These are phyloP conservation scores for Athene noctua DNA, from an alignment of 2,113 vertebrate genomes.

Conservation along the genomic window DNA sequence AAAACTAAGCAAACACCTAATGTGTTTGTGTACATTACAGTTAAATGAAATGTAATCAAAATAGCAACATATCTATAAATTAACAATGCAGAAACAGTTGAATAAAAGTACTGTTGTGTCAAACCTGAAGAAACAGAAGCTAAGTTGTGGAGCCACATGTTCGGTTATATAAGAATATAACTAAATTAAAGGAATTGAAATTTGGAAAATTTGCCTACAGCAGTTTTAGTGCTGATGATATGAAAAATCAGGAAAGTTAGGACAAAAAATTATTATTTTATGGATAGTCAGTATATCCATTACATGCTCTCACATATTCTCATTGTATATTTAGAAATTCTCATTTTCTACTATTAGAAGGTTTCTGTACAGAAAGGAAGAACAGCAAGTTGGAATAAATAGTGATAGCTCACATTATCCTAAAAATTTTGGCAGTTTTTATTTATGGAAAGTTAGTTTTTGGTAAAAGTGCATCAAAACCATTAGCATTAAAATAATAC, in stretches of 20 bases:
- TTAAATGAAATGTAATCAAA: neutral
- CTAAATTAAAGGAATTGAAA: neutral
- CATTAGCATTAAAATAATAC: neutral
- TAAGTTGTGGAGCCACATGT: neutral
- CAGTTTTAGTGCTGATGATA: neutral
- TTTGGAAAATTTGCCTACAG: neutral
- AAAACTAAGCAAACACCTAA: neutral
- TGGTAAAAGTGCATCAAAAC: neutral
- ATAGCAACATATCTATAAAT: neutral
- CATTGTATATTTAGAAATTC: neutral
- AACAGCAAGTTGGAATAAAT: neutral
- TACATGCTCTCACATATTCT: neutral
- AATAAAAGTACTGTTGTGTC: neutral
- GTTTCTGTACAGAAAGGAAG: neutral
- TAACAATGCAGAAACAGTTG: neutral
- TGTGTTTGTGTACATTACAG: neutral
- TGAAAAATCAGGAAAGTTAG: neutral
- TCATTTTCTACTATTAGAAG: neutral
- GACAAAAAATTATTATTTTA: neutral
- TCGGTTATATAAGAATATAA: neutral
- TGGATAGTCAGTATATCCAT: neutral
- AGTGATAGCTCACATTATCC: neutral
- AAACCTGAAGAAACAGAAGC: neutral
- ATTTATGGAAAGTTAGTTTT: neutral
- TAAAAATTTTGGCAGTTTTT: neutral